Evolutionary conservation across 1,140 invertebrate species (phyloP).

Genomic region (Micrasema longulum): DNA sequence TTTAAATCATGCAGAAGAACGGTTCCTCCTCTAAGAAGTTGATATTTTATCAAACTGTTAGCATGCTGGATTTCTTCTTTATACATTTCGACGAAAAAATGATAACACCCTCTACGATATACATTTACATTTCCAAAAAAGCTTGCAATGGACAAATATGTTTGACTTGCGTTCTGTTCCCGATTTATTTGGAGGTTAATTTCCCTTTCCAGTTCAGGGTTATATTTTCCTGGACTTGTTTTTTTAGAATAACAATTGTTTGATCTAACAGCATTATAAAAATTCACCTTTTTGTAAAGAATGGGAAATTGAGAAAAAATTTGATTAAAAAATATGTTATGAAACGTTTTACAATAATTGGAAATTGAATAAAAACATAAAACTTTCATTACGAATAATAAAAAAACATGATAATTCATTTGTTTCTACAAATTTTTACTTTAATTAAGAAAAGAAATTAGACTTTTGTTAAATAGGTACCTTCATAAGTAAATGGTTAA

Average conservation of each 20-base stretch:
- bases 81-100: slow-evolving; percentile 37
- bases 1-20: slow-evolving; percentile 9
- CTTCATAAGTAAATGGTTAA: too few species aligned
- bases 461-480: too few species aligned
- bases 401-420: too few species aligned
- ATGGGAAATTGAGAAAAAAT: not conserved
- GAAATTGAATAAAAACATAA: not conserved
- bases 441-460: too few species aligned
- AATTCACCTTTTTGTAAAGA: not conserved
- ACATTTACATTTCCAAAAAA: slow-evolving; percentile 40
- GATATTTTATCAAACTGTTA: slow-evolving; percentile 17
- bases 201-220: slow-evolving; percentile 8
- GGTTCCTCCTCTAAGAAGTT: slow-evolving; percentile 33
- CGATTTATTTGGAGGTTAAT: slow-evolving; percentile 40
- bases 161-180: slow-evolving; percentile 37
- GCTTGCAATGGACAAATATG: slow-evolving; percentile 34
- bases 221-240: slow-evolving; percentile 19
- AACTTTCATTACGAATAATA: slow-evolving; percentile 20
- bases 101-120: slow-evolving; percentile 29
- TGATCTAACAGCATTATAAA: not conserved
- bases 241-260: slow-evolving; percentile 1
- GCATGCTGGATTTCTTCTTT: slow-evolving; percentile 36
- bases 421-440: too few species aligned
- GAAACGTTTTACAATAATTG: not conserved
- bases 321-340: not conserved